Evolutionary conservation across 2,113 vertebrate species (phyloP), one percentile per base, ranked within the genome.

Genomic region (Proterorhinus semilunaris): DNA sequence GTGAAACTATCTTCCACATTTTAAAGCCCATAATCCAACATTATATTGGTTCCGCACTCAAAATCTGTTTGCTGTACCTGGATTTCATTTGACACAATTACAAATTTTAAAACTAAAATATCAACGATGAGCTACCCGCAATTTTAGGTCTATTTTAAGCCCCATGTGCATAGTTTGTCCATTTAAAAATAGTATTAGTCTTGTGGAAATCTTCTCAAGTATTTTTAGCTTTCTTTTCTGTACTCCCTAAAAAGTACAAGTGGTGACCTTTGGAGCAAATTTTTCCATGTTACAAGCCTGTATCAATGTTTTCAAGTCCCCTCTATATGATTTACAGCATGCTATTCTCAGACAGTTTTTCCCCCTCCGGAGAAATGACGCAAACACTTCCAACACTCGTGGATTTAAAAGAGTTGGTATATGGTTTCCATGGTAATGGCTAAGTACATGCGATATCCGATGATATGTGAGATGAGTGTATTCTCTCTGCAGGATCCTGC

Each of bases 391-490:
- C 10, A 67, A 59, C 64, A 62, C 64, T 45, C 36, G 15, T 55
- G 17, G 12, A 62, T 10, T 62, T 70, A 68, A 62, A 68, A 57
- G 77, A 73, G 66, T 57, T 61, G 58, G 58, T n/a, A 48, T 65
- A 65, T 53, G 55, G 81, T 86, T 83, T 47, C 76, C 65, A 77
- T 81, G 68, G 79, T 57, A 42, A 86, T 54, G 62, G 43, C 52
- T 63, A 36, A 71, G 75, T 45, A 65, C 52, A 74, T 79, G 71
- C 54, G 44, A 46, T 65, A 57, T 80, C 12, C 66, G 21, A 68
- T 44, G 49, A 72, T 47, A 72, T 62, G 21, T 65, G 54, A 65
- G 50, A 70, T 66, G 61, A 68, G 50, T 49, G 67, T 61, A 17
- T 21, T 55, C 55, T 45, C 50, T 49, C 52, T 36, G 13, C 47